A percentile compares a stretch with the other conserved stretches of the same genome.
These are phyloP conservation scores for Cryptophagus acutangulus DNA, from an alignment of 2,888 invertebrate genomes.

Conservation along the genomic window DNA sequence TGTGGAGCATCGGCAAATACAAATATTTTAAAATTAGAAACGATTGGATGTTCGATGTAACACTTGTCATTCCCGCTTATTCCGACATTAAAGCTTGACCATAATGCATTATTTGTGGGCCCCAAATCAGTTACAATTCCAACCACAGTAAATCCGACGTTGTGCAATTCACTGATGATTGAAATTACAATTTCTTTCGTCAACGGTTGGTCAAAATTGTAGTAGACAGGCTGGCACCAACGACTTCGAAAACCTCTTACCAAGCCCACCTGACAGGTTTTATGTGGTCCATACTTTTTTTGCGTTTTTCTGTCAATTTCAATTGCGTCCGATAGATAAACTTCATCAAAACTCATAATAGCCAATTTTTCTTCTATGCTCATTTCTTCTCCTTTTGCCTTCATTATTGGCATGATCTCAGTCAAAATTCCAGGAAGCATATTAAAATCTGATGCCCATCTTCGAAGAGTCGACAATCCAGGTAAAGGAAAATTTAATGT, in stretches of 20 bases:
- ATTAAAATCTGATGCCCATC: too few relatives aligned
- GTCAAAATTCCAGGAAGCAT: too few relatives aligned
- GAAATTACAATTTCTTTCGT: slow-evolving; percentile 22
- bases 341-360: slow-evolving; percentile 1
- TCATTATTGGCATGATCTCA: too few relatives aligned
- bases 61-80: too few relatives aligned
- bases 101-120: slow-evolving; percentile 18
- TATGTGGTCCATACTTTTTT: background rate
- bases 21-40: too few relatives aligned
- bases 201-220: slow-evolving; percentile 28
- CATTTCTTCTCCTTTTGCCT: too few relatives aligned
- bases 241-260: background rate
- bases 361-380: too few relatives aligned
- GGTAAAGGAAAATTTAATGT: too few relatives aligned
- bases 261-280: background rate
- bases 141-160: slow-evolving; percentile 26
- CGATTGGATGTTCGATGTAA: too few relatives aligned
- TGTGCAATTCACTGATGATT: slow-evolving; percentile 23
- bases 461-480: too few relatives aligned
- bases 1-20: too few relatives aligned
- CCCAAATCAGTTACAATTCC: slow-evolving; percentile 28
- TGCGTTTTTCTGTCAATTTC: background rate
- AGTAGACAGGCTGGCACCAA: slow-evolving; percentile 24
- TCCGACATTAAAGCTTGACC: too few relatives aligned
- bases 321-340: background rate